Base-by-base conservation (phyloP, 2,888 invertebrate genomes). In the Drosophila affinis region DNA sequence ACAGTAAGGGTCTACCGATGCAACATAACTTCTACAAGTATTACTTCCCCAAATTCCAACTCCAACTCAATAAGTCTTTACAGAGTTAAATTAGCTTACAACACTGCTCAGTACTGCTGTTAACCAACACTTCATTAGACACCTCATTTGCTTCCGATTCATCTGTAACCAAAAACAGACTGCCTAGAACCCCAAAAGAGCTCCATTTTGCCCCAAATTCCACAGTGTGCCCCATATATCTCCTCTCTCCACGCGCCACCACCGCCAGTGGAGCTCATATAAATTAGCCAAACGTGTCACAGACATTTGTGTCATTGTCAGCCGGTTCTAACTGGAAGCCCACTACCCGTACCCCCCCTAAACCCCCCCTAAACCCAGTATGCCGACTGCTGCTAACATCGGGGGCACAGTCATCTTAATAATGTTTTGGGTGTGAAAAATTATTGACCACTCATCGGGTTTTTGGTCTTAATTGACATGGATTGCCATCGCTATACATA, bases 241-340 rank as follows among this genome's bases (percentile, higher is more conserved):
- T 27, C 27, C 27, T 27, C 27, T 27, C 27, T 24, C 24, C 24
- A 24, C 4, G 4, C 27, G 7, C 27, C 27, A 1, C 14, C 39
- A 7, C 7, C n/a, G 39, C 17, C 45, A 18, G 2, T 21, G 21
- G 5, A 24, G 46, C 54, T 53, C 18, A 67, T 65, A 68, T 82
- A 75, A 81, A 81, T 85, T 85, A 73, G 76, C 76, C 76, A 56
- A 85, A 72, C 79, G 57, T 81, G 85, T 78, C 85, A 81, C 54
- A 72, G 68, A 62, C 85, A 84, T 81, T 84, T 81, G 76, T 76
- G 81, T 71, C 76, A 72, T 72, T 80, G 72, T 71, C 70, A 59
- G 58, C 55, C 24, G 52, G 61, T 21, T 45, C 51, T 48, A 63
- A 46, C 29, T 32, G 65, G 65, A 46, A 32, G 59, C 52, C n/a